A percentile compares a stretch with the other conserved stretches of the same genome.
Evolutionary conservation across 2,797 vertebrate species (phyloP).

Genomic region (Pipistrellus pygmaeus): DNA sequence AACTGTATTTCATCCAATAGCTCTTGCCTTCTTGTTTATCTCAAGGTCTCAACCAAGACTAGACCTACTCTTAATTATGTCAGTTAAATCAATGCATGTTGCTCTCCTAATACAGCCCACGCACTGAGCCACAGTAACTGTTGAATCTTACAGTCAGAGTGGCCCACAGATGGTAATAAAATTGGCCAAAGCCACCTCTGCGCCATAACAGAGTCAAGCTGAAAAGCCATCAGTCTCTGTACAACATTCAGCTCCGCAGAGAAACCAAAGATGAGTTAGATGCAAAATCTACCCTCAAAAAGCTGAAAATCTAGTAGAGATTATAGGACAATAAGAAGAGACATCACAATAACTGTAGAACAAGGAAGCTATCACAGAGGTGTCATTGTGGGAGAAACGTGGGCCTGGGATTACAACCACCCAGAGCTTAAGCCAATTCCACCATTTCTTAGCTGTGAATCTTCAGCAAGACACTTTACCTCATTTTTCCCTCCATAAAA

Average conservation of each 20-base stretch:
- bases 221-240: not conserved
- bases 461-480: not conserved
- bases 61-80: not conserved
- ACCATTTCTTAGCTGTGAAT: not conserved
- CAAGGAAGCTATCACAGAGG: not conserved
- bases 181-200: not conserved
- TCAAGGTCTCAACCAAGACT: not conserved
- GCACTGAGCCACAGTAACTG: not conserved
- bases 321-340: not conserved
- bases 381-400: not conserved
- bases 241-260: not conserved
- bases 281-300: not conserved
- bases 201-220: not conserved
- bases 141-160: not conserved
- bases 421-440: not conserved
- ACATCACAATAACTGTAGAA: not conserved
- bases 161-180: not conserved
- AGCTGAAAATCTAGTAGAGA: not conserved
- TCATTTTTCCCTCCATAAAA: not conserved
- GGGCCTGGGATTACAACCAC: not conserved
- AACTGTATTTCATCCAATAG: constrained; percentile 10
- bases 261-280: not conserved
- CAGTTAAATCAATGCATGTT: not conserved
- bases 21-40: not conserved
- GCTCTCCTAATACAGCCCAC: not conserved